phyloP scores from a whole-genome alignment of 2,113 vertebrate genomes.

The Takifugu bimaculatus region DNA sequence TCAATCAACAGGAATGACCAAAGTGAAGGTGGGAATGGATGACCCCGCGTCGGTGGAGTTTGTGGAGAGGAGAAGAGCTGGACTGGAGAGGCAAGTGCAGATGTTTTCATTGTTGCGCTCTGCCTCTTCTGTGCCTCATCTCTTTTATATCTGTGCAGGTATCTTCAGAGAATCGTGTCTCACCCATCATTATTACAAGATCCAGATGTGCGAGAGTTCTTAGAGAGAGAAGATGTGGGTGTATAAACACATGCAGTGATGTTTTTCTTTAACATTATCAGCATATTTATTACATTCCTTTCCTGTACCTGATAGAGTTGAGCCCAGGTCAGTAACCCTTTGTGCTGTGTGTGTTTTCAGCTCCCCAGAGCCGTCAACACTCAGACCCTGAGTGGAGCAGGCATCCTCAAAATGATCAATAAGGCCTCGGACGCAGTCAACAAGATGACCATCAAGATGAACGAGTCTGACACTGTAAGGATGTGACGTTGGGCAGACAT shows the following conservation, averaged over 20 bases:
- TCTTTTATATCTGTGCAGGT: constrained; percentile 68
- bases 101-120: background rate
- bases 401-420: constrained; percentile 96
- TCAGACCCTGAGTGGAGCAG: constrained; percentile 88
- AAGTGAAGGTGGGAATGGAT: constrained; percentile 97
- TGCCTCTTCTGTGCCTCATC: background rate
- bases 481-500: background rate
- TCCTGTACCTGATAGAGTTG: background rate
- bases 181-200: constrained; percentile 91
- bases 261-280: background rate
- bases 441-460: constrained; percentile 99
- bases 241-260: background rate
- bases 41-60: constrained; percentile 95
- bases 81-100: constrained; percentile 84
- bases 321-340: background rate
- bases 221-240: constrained; percentile 91
- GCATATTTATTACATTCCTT: background rate
- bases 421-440: constrained; percentile 93
- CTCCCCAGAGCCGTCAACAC: constrained; percentile 89
- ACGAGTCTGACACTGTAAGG: constrained; percentile 91
- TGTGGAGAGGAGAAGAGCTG: constrained; percentile 89
- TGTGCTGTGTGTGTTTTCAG: constrained; percentile 62
- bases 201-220: constrained; percentile 90
- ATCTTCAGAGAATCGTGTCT: constrained; percentile 86
- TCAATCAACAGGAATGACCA: constrained; percentile 87